phyloP scores from a whole-genome alignment of 2,888 invertebrate genomes.

The Caenorhabditis sinica region DNA sequence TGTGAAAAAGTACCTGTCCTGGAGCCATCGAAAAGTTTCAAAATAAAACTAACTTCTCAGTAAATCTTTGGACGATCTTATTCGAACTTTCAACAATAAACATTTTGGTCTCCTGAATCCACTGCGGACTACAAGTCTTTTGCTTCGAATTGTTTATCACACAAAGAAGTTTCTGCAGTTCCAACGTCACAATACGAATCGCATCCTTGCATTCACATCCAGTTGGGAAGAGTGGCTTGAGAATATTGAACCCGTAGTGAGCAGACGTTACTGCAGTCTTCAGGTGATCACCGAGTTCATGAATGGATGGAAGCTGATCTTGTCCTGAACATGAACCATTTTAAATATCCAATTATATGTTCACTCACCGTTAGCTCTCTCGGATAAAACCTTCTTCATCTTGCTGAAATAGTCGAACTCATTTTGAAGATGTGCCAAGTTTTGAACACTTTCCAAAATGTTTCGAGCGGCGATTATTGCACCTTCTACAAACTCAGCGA shows the following conservation, averaged over 20 bases:
- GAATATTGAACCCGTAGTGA: slow-evolving; percentile 41
- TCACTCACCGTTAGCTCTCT: slow-evolving; percentile 4
- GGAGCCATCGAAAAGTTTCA: too few relatives aligned
- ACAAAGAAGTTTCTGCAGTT: slow-evolving; percentile 39
- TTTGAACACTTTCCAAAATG: slow-evolving; percentile 45
- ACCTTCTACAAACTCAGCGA: slow-evolving; percentile 28
- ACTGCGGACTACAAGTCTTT: background rate
- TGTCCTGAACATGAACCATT: background rate
- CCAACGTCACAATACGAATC: slow-evolving; percentile 4
- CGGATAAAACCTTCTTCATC: background rate
- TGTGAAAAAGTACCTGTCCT: too few relatives aligned
- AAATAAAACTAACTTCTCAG: slow-evolving; percentile 1
- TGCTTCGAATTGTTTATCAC: background rate
- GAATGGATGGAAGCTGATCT: slow-evolving; percentile 6
- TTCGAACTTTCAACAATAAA: slow-evolving; percentile 26
- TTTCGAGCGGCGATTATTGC: slow-evolving; percentile 39
- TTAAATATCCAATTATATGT: background rate
- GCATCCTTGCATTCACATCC: slow-evolving; percentile 37
- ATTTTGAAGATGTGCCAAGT: slow-evolving; percentile 19
- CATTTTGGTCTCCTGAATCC: background rate
- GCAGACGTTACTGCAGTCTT: slow-evolving; percentile 6
- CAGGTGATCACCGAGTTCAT: slow-evolving; percentile 14
- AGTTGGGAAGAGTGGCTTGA: slow-evolving; percentile 13
- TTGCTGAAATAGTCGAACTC: slow-evolving; percentile 39
- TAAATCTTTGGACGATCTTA: slow-evolving; percentile 20